These are phyloP conservation scores for Nannospalax galili DNA, from an alignment of 2,113 vertebrate species.

Conservation along the genomic window DNA sequence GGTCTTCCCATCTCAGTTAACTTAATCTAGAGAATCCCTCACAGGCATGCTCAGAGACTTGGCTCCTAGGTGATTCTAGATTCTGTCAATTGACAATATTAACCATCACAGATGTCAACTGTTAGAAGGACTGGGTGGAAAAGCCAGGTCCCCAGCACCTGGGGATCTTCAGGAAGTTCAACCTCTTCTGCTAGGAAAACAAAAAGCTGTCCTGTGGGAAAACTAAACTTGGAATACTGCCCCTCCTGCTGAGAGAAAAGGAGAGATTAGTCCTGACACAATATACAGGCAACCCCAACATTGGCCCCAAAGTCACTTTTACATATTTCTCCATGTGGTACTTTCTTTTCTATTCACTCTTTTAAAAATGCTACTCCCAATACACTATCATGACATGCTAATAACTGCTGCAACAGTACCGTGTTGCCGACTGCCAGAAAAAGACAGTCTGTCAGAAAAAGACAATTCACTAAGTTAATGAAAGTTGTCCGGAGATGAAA, in stretches of 20 bases:
- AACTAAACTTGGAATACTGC: neutral
- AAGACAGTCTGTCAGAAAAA: conserved; percentile 1
- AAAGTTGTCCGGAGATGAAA: conserved; percentile 28
- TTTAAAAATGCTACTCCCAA: neutral
- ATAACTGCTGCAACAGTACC: neutral
- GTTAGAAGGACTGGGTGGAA: neutral
- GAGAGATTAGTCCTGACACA: neutral
- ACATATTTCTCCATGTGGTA: neutral
- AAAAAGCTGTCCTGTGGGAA: neutral
- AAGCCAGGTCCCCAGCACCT: neutral
- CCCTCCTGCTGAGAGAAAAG: neutral
- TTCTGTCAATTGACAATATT: too few relatives aligned
- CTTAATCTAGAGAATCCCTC: too few relatives aligned
- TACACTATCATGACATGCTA: neutral
- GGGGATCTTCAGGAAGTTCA: neutral
- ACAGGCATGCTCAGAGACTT: too few relatives aligned
- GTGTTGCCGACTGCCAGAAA: too few relatives aligned
- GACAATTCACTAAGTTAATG: neutral
- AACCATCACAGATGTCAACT: neutral
- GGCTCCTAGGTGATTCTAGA: too few relatives aligned
- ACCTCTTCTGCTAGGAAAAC: neutral
- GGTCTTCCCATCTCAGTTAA: too few relatives aligned
- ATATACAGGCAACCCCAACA: neutral
- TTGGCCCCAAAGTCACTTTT: neutral
- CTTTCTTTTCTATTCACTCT: too few relatives aligned